Conservation (phyloP, 2,797 vertebrate genomes). For the Phrynocephalus guinanensis region DNA sequence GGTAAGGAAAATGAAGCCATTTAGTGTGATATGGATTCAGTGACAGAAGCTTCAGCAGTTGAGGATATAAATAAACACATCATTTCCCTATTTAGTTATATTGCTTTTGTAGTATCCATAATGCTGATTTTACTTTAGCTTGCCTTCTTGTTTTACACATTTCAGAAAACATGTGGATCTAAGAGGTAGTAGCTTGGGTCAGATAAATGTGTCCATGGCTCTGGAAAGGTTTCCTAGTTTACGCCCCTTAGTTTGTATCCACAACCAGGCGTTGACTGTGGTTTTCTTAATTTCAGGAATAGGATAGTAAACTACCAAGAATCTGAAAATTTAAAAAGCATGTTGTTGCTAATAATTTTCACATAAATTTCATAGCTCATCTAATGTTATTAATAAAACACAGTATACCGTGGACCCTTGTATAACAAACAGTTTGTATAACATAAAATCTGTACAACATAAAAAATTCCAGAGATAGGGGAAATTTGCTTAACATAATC, state of each 20-base stretch:
- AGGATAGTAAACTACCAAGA: neutral
- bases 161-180: neutral
- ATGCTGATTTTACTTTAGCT: neutral
- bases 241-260: neutral
- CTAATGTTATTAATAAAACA: constrained; percentile 9
- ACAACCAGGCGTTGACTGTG: too few relatives aligned
- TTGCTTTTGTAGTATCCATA: neutral
- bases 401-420: neutral
- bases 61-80: neutral
- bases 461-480: too few relatives aligned
- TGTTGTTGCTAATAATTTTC: neutral
- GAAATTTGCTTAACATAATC: too few relatives aligned
- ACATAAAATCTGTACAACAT: too few relatives aligned
- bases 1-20: neutral
- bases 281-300: neutral
- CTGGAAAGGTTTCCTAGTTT: neutral
- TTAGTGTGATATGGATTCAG: neutral
- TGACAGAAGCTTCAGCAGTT: neutral
- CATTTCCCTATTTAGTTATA: neutral
- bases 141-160: neutral
- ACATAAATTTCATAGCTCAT: neutral
- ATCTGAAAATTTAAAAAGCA: neutral
- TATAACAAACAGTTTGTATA: too few relatives aligned
- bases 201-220: neutral
- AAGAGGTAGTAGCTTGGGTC: neutral